phyloP scores from a whole-genome alignment of 2,113 vertebrate species.

The Charadrius vociferus region DNA sequence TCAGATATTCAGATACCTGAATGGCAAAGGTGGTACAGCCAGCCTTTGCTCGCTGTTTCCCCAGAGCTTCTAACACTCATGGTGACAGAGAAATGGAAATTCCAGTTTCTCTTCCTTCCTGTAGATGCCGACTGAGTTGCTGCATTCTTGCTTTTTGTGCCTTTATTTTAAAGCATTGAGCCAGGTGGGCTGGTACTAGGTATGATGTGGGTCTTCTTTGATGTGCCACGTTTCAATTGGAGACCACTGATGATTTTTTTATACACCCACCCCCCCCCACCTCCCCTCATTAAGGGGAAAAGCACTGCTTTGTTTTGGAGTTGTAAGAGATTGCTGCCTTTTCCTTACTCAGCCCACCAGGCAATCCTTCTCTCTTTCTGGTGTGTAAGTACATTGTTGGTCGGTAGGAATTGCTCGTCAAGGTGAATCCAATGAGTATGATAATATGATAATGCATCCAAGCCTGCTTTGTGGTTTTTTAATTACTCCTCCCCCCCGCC shows the following conservation, averaged over 20 bases:
- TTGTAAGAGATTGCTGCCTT: background rate
- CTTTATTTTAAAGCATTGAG: background rate
- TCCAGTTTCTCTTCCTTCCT: background rate
- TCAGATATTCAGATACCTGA: background rate
- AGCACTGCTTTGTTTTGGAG: background rate
- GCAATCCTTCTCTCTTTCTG: background rate
- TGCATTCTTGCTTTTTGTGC: background rate
- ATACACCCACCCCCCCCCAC: too few relatives aligned
- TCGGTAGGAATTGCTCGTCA: background rate
- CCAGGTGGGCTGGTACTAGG: background rate
- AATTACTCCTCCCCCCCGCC: background rate
- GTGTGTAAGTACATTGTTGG: accelerated
- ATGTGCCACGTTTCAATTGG: background rate
- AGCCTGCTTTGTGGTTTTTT: background rate
- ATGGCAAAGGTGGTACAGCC: background rate
- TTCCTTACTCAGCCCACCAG: background rate
- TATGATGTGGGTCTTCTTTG: background rate
- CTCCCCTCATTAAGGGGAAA: background rate
- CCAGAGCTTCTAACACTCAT: accelerated
- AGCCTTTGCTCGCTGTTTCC: background rate
- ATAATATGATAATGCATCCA: background rate
- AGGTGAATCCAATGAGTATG: background rate
- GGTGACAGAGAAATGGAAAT: too few relatives aligned
- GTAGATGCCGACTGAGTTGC: too few relatives aligned
- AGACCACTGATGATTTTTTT: background rate